Conservation (phyloP, 37 sponge, comb jelly and placozoan species). For the Diacarnus erythraeanus region DNA sequence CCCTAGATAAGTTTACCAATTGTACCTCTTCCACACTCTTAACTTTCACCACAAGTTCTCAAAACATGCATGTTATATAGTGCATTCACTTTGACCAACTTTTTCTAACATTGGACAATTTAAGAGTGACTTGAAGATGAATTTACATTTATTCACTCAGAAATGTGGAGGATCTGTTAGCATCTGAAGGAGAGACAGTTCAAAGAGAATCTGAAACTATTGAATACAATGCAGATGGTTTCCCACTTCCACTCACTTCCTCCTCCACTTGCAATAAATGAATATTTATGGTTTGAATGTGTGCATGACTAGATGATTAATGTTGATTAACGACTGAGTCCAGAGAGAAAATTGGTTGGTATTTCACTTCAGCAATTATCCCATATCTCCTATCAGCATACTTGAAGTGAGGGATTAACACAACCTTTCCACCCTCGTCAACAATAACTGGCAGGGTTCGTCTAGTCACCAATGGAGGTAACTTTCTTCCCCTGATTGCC, state of each 20-base stretch:
- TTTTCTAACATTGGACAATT: neutral
- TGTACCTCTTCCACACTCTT: too few relatives aligned
- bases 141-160: neutral
- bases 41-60: too few relatives aligned
- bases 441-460: conserved; percentile 62
- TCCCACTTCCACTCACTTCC: too few relatives aligned
- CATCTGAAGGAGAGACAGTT: neutral
- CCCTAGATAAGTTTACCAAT: too few relatives aligned
- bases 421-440: conserved; percentile 24
- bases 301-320: neutral
- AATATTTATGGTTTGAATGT: neutral
- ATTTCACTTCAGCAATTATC: conserved; percentile 4
- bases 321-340: neutral
- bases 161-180: neutral
- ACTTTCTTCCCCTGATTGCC: neutral
- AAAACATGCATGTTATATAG: too few relatives aligned
- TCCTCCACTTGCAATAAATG: too few relatives aligned
- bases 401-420: conserved; percentile 60
- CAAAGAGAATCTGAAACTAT: neutral
- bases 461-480: conserved; percentile 39
- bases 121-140: neutral
- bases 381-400: conserved; percentile 19
- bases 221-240: neutral
- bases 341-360: conserved; percentile 14
- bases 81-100: too few relatives aligned